These are phyloP conservation scores for Heteromyza rotundicornis DNA, from an alignment of 2,888 invertebrate species.

Conservation along the genomic window DNA sequence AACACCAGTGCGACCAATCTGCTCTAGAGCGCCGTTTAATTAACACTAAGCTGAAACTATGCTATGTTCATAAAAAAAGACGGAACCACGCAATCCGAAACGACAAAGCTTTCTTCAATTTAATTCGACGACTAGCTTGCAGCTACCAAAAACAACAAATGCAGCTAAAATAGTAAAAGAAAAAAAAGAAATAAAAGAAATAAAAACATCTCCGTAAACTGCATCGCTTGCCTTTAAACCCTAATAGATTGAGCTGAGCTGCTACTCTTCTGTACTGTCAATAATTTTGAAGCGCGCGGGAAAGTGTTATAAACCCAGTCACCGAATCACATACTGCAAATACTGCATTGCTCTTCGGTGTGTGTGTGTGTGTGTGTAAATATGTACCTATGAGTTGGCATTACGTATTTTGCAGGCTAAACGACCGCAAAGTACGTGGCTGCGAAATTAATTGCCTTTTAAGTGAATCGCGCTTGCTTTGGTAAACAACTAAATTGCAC, in stretches of 20 bases:
- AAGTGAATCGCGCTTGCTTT: constrained; percentile 57
- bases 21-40: neutral
- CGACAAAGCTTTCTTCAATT: too few species aligned
- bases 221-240: too few species aligned
- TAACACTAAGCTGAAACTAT: neutral
- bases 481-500: constrained; percentile 56
- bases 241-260: too few species aligned
- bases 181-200: too few species aligned
- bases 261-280: too few species aligned
- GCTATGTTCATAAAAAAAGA: neutral
- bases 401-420: constrained; percentile 54
- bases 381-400: constrained; percentile 38
- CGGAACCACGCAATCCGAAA: neutral
- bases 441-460: constrained; percentile 61
- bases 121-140: too few species aligned
- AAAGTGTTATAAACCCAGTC: too few species aligned
- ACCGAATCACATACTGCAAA: too few species aligned
- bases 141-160: neutral
- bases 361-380: constrained; percentile 1
- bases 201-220: too few species aligned
- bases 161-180: neutral
- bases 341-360: too few species aligned
- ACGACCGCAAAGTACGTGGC: constrained; percentile 58
- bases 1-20: too few species aligned
- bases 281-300: too few species aligned